These are phyloP conservation scores for Rafetus swinhoei DNA, from an alignment of 2,113 vertebrate species.

Conservation along the genomic window DNA sequence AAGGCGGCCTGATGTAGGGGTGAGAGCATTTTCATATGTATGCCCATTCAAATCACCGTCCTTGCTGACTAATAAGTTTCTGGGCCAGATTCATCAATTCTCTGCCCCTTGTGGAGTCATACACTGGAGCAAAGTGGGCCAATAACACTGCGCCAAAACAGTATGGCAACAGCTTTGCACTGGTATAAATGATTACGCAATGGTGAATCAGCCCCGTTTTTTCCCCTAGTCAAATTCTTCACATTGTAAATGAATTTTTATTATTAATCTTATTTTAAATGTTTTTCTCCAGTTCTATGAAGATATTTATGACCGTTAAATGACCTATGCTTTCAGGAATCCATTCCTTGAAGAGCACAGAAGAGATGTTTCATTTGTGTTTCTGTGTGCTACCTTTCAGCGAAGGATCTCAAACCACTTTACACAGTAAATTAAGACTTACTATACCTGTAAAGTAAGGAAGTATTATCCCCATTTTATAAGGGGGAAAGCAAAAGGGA, in stretches of 20 bases:
- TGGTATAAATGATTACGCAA: neutral
- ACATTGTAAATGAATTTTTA: too few relatives aligned
- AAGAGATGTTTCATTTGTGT: neutral
- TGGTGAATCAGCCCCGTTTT: rapidly evolving
- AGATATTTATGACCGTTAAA: neutral
- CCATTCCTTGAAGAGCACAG: neutral
- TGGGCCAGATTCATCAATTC: conserved; percentile 1
- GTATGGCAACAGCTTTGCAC: conserved; percentile 6
- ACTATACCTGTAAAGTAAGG: neutral
- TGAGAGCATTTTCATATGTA: conserved; percentile 6
- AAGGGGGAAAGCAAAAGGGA: neutral
- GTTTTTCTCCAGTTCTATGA: neutral
- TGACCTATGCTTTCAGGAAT: neutral
- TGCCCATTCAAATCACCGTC: neutral
- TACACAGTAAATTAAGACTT: neutral
- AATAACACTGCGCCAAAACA: conserved; percentile 6
- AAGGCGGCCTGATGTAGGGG: neutral
- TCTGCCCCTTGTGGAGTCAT: rapidly evolving
- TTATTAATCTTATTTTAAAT: neutral
- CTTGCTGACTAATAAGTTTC: conserved; percentile 8
- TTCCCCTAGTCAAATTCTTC: neutral
- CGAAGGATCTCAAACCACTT: neutral
- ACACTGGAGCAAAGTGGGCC: neutral
- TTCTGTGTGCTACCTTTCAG: neutral
- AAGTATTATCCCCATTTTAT: neutral